Evolutionary conservation across 53 echinoderm and acorn worm genomes (phyloP), one percentile per base, ranked within the genome.

Genomic region (Zoroaster sp.): DNA sequence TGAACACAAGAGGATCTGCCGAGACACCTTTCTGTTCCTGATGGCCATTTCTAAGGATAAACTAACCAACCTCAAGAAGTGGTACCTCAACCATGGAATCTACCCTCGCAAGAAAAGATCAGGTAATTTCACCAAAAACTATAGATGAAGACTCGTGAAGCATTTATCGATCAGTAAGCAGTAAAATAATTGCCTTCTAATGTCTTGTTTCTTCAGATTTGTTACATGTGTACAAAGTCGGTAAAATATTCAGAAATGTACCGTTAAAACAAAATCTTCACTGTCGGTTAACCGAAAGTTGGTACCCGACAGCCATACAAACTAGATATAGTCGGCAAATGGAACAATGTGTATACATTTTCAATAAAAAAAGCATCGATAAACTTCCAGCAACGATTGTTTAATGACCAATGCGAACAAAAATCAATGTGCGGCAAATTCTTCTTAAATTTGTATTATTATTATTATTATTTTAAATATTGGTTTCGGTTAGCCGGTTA

Each of bases 11-110:
- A 51, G 59, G 36, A 80, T 80, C 1, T 80, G 81, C 37, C 4
- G 81, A 21, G 81, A 80, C 41, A 80, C 81, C 40, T 80, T 80
- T 63, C 65, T 80, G 2, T 63, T 37, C 32, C 81, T 80, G 53
- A 80, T 77, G 78, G 52, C 51, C 78, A 51, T 34, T 37, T 35
- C 51, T 33, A 47, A 51, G 51, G 55, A 78, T 15, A 78, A 78
- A 23, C 78, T 73, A 3, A 73, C 73, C 73, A 73, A 73, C 15
- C 73, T 73, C 10, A 73, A 73, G 41, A 73, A 40, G 41, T 73
- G 73, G 73, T 73, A 73, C 73, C 41, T 73, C 18, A 73, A 39
- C 7, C 1, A 73, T 73, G 73, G 73, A 73, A 73, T 73, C 73
- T 73, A 40, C 73, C 73, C 73, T 9, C 41, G 73, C 41, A 73